Evolutionary conservation across 1,140 invertebrate species (phyloP), one percentile per base, ranked within the genome.

Genomic region (Watersipora subatra): DNA sequence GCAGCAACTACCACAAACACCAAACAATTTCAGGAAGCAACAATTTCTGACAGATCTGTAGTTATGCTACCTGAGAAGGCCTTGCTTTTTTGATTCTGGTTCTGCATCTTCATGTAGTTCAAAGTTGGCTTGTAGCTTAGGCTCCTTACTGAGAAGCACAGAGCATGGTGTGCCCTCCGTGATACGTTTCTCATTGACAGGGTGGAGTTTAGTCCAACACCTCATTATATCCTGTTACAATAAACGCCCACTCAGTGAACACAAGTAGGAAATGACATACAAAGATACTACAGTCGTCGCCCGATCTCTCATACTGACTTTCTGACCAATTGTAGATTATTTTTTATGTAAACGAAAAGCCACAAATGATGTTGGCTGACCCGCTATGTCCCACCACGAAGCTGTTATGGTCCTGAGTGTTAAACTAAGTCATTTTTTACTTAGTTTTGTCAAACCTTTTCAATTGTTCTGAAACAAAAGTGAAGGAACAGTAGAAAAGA

Each of bases 171-270:
- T 71, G 17, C 73, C 76, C n/a, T 70, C 65, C 28, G 65, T 67
- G 3, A 71, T 67, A 2, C 73, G 67, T 25, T 68, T 68, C 28
- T 66, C 57, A 28, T 67, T 76, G 1, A 79, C 81, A 1, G 88
- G 88, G 72, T 88, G 82, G 17, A 76, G 61, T 67, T 87, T 86
- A 69, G 86, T 86, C 91, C 92, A 95, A 27, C 83, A 83, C 69
- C 89, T 82, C 63, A 97, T 83, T n/a, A 97, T 87, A 78, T 95
- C 78, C 78, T 80, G 68, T n/a, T 66, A 59, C 68, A 20, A 19
- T 64, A 34, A 65, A 58, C 22, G 7, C 61, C 28, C 3, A 25
- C 27, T 28, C n/a, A 66, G 29, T 24, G 66, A 22, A 46, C 62
- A 65, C n/a, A 58, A 3, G 22, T 12, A 28, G n/a, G 24, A 65